Evolutionary conservation across 2,113 vertebrate genomes (phyloP), one percentile per base, ranked within the genome.

Genomic region (Recurvirostra avosetta): DNA sequence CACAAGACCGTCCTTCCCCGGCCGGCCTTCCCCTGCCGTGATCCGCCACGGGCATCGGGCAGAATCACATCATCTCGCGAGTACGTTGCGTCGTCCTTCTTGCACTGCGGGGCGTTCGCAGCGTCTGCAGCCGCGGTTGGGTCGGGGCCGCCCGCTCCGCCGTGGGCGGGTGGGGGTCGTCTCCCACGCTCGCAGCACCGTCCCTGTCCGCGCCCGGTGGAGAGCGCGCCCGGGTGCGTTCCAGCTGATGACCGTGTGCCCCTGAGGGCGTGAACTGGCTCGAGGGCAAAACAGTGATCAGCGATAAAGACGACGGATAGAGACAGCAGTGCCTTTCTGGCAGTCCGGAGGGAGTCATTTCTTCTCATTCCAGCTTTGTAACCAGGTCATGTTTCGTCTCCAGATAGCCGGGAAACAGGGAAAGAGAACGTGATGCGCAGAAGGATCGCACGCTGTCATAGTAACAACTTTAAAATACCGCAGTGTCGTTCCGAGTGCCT

Each of bases 171-270:
- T 6, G 1, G 6, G 29, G 38, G 43, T 38, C 14, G 8, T 15
- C 32, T 13, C 32, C 61, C 36, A 11, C 1, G 0, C 6, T 21
- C 8, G 0, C 70, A 4, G 26, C 15, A 2, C 20, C 1, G 29
- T 18, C 71, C 30, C 59, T 5, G 1, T 50, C 81, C 58, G 36
- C 3, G 9, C 40, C 41, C 55, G 2, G n/a, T 8, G 1, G 5
- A 17, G 75, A 55, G 38, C 59, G 59, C 20, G 3, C 45, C 50
- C 66, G 2, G 10, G 12, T 5, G 30, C 21, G 2, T 27, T 15
- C 32, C 79, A 12, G 55, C 61, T 12, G 77, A 4, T 26, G 47
- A 23, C 21, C 38, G 6, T 8, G 23, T 11, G 49, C 49, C 66
- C 50, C 26, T 1, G 32, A 5, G 21, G 41, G 61, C 19, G 34